A percentile compares a stretch with the other conserved stretches of the same genome.
Conservation (phyloP, 2,888 invertebrate genomes). For the Drosophila subquinaria region DNA sequence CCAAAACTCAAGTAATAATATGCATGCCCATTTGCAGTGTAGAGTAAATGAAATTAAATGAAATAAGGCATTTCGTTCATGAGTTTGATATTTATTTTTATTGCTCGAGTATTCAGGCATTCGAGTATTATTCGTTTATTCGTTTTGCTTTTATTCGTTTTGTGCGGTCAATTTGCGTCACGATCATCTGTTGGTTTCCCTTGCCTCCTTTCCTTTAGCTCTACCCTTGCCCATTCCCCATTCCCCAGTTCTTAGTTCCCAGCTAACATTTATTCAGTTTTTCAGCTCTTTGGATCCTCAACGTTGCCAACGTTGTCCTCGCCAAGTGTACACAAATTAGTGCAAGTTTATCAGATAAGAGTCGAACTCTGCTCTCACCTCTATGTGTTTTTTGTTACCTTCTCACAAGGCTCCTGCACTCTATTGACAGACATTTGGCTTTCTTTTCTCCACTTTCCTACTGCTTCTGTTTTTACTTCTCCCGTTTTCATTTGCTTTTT, state of each 20-base stretch:
- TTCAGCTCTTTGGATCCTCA: slow-evolving; percentile 23
- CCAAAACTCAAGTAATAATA: neutral
- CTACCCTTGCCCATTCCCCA: neutral
- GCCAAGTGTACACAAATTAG: slow-evolving; percentile 78
- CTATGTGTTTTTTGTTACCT: neutral
- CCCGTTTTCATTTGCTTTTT: slow-evolving; percentile 25
- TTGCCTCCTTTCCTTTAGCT: slow-evolving; percentile 4
- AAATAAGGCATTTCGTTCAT: slow-evolving; percentile 52
- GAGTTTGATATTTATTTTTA: slow-evolving; percentile 46
- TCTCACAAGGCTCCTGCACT: slow-evolving; percentile 38
- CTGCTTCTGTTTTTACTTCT: slow-evolving; percentile 21
- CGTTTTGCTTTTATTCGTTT: slow-evolving; percentile 22
- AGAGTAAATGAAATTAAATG: slow-evolving; percentile 53
- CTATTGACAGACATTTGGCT: slow-evolving; percentile 68
- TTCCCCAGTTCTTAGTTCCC: neutral
- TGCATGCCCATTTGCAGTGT: neutral
- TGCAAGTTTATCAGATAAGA: slow-evolving; percentile 77
- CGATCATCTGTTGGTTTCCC: slow-evolving; percentile 44
- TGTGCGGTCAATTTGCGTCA: slow-evolving; percentile 49
- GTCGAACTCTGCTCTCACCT: slow-evolving; percentile 45
- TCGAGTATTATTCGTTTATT: slow-evolving; percentile 4
- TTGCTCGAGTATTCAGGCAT: slow-evolving; percentile 16
- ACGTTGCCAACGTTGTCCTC: slow-evolving; percentile 19
- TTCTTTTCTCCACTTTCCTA: slow-evolving; percentile 35
- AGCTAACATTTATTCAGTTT: neutral